phyloP scores from a whole-genome alignment of 2,888 invertebrate genomes.

The Elysia crispata region DNA sequence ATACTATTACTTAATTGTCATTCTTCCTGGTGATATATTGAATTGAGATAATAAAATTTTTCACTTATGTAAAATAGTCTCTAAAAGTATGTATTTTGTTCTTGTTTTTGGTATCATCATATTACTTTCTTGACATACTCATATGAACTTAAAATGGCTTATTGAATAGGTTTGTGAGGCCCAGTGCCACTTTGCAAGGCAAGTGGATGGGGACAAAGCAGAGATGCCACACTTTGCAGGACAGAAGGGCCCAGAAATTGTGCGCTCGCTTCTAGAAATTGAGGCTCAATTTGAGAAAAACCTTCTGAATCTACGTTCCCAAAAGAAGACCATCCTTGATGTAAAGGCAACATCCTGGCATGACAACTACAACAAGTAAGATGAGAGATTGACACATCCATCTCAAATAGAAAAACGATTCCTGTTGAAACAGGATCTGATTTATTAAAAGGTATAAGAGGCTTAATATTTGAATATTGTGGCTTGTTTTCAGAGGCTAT shows the following conservation, averaged over 20 bases:
- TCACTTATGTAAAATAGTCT: too few relatives aligned
- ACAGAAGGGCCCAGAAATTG: conserved; percentile 79
- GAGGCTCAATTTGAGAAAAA: conserved; percentile 86
- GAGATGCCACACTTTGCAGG: conserved; percentile 88
- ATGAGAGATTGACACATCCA: neutral
- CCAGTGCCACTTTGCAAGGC: conserved; percentile 91
- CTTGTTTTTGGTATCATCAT: too few relatives aligned
- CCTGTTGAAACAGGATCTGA: too few relatives aligned
- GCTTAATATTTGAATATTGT: too few relatives aligned
- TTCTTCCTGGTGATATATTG: too few relatives aligned
- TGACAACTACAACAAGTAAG: conserved; percentile 81
- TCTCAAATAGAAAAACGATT: too few relatives aligned
- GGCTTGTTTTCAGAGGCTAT: too few relatives aligned
- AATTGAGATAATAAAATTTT: too few relatives aligned
- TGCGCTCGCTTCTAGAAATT: conserved; percentile 79
- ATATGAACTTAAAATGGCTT: too few relatives aligned
- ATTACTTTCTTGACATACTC: too few relatives aligned
- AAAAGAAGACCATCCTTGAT: conserved; percentile 80
- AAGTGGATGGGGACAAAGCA: conserved; percentile 83
- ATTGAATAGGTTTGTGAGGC: conserved; percentile 87
- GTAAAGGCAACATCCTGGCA: conserved; percentile 85
- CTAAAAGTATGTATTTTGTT: too few relatives aligned
- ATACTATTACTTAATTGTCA: too few relatives aligned
- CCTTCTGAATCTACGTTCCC: conserved; percentile 82
- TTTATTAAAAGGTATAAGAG: neutral